Evolutionary conservation across 2,888 invertebrate genomes (phyloP).

Genomic region (Dimorphilus gyrociliatus): DNA sequence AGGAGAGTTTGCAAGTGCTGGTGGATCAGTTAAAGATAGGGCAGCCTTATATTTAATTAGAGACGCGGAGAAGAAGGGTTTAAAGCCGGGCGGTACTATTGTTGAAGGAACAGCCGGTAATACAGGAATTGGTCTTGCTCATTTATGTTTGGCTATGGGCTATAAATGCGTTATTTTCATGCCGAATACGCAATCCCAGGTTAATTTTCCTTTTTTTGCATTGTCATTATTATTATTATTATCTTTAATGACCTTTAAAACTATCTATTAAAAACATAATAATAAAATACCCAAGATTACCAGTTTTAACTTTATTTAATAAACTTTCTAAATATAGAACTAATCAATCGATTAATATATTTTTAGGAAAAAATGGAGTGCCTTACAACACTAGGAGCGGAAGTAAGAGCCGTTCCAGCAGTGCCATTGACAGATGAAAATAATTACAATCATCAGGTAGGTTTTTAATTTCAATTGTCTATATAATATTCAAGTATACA

Average conservation of each 20-base stretch:
- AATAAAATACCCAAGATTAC: no score
- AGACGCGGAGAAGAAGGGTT: conserved; percentile 29
- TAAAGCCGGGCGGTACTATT: conserved; percentile 30
- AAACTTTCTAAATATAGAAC: no score
- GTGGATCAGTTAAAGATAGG: conserved; percentile 36
- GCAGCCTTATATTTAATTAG: conserved; percentile 32
- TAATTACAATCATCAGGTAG: conserved; percentile 35
- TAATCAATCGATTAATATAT: conserved; percentile 1
- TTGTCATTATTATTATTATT: no score
- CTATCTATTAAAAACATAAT: no score
- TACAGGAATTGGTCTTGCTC: conserved; percentile 37
- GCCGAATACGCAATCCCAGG: conserved; percentile 35
- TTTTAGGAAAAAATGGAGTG: conserved; percentile 31
- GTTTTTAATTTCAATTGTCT: background rate
- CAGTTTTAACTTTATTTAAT: no score
- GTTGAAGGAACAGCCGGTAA: conserved; percentile 38
- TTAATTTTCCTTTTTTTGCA: conserved; percentile 8
- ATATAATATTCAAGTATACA: conserved; percentile 1
- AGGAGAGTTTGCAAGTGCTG: conserved; percentile 36
- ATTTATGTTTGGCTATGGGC: conserved; percentile 33
- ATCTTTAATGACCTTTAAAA: no score
- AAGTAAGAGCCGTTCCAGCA: conserved; percentile 29
- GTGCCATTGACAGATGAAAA: conserved; percentile 30
- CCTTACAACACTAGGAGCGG: conserved; percentile 28
- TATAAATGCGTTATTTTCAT: conserved; percentile 37